phyloP scores from a whole-genome alignment of 2,888 invertebrate genomes.

The Apotomis turbidana region DNA sequence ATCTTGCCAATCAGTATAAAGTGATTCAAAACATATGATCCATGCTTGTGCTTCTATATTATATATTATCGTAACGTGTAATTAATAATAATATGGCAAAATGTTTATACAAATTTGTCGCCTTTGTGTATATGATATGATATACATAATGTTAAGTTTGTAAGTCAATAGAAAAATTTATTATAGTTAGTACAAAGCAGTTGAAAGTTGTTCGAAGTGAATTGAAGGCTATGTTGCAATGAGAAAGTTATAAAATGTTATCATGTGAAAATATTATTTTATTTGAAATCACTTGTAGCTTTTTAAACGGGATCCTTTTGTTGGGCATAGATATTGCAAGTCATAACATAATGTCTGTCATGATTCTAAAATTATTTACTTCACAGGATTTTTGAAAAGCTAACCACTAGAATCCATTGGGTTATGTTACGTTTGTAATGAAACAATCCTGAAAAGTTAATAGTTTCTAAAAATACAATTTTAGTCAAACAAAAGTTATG shows the following conservation, averaged over 20 bases:
- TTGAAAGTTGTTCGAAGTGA: slow-evolving; percentile 41
- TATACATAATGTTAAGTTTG: slow-evolving; percentile 66
- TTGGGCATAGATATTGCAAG: no score
- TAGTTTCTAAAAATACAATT: no score
- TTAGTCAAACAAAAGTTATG: no score
- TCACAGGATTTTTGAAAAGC: no score
- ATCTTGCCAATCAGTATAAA: slow-evolving; percentile 14
- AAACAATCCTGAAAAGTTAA: no score
- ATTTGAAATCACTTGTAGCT: slow-evolving; percentile 4
- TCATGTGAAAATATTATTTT: slow-evolving; percentile 1
- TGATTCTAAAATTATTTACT: no score
- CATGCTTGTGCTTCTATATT: slow-evolving; percentile 33
- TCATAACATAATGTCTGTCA: no score
- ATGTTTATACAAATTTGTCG: slow-evolving; percentile 9
- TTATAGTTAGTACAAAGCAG: slow-evolving; percentile 63
- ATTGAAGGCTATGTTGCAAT: slow-evolving; percentile 16
- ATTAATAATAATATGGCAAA: slow-evolving; percentile 12
- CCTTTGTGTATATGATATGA: slow-evolving; percentile 32
- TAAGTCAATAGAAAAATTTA: slow-evolving; percentile 57
- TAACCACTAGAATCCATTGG: no score
- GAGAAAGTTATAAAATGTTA: slow-evolving; percentile 26
- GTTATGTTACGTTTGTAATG: no score
- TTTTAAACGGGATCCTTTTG: no score
- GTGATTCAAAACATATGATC: slow-evolving; percentile 1
- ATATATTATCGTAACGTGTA: slow-evolving; percentile 8